A percentile compares a stretch with the other conserved stretches of the same genome.
phyloP scores from a whole-genome alignment of 2,797 vertebrate genomes.

The Channallabes apus region DNA sequence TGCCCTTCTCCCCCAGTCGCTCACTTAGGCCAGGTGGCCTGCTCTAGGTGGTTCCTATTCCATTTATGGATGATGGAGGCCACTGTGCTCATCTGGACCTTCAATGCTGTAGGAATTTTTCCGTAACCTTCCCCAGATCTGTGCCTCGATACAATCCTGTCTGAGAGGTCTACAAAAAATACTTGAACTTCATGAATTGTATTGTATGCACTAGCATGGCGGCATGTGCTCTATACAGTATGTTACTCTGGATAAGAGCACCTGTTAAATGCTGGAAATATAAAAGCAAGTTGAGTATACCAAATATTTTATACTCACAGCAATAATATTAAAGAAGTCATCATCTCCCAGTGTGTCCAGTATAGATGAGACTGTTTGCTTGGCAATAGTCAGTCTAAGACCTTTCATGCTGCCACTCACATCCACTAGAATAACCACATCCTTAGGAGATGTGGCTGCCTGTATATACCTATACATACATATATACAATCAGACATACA shows the following conservation, averaged over 20 bases:
- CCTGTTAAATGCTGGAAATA: neutral
- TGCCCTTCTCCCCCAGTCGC: too few relatives aligned
- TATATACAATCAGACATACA: conserved; percentile 4
- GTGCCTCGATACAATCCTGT: too few relatives aligned
- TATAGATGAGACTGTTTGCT: conserved; percentile 95
- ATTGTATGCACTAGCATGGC: neutral
- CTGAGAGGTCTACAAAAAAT: too few relatives aligned
- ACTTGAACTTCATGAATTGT: too few relatives aligned
- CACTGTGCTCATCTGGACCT: too few relatives aligned
- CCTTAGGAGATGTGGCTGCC: conserved; percentile 97
- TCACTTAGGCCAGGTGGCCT: too few relatives aligned
- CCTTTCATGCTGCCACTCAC: conserved; percentile 99
- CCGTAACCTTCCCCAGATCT: too few relatives aligned
- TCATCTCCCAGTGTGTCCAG: conserved; percentile 96
- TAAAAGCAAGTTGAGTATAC: neutral
- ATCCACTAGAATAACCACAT: conserved; percentile 94
- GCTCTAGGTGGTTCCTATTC: too few relatives aligned
- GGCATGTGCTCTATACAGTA: neutral
- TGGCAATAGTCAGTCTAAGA: conserved; percentile 91
- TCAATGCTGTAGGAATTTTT: too few relatives aligned
- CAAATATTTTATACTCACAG: conserved; percentile 76
- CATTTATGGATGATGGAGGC: too few relatives aligned
- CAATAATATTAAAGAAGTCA: conserved; percentile 98
- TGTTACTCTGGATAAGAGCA: neutral
- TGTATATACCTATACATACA: conserved; percentile 86